Base-by-base conservation (phyloP, 2,113 vertebrate genomes). In the Ceratotherium simum region DNA sequence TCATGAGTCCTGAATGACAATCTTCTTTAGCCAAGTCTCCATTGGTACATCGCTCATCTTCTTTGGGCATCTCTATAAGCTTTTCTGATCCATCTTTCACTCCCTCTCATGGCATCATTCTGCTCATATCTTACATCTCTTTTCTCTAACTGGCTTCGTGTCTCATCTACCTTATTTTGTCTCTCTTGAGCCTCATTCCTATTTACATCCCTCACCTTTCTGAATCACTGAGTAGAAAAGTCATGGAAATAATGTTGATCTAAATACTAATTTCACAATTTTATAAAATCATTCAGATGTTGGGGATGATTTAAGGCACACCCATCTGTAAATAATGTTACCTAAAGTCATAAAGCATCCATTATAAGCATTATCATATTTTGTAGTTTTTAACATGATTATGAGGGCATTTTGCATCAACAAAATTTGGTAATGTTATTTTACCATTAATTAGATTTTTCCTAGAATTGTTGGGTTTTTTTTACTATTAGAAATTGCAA, bases 391-490 rank as follows among this genome's bases (percentile, higher is more conserved):
- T 95, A 79, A 69, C 62, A 36, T 58, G 54, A 73, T 62, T 67
- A 82, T 62, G 54, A 88, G 29, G 54, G 1, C 20, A 0, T 21
- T 39, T 93, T 89, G 76, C 42, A 33, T 60, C 10, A 58, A 54
- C 42, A 95, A 98, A 98, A 98, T 92, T 97, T 98, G 46, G n/a
- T 90, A 80, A 79, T 2, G 0, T 62, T 67, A 69, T 88, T 21
- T 72, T 90, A 93, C 3, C 31, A 91, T 60, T 84, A 92, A 54
- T 70, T 89, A 93, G 3, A 84, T 58, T 96, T 85, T 91, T 70
- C 29, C 27, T 8, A 91, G 36, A 94, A 90, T 42, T 69, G 10
- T 84, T 31, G 42, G 25, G 8, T 3, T 31, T 90, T 86, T 36
- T 82, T 91, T 54, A 56, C 42, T 76, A 56, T 58, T 94, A 96